These are phyloP conservation scores for Baccha elongata DNA, from an alignment of 2,888 invertebrate genomes.

Conservation along the genomic window DNA sequence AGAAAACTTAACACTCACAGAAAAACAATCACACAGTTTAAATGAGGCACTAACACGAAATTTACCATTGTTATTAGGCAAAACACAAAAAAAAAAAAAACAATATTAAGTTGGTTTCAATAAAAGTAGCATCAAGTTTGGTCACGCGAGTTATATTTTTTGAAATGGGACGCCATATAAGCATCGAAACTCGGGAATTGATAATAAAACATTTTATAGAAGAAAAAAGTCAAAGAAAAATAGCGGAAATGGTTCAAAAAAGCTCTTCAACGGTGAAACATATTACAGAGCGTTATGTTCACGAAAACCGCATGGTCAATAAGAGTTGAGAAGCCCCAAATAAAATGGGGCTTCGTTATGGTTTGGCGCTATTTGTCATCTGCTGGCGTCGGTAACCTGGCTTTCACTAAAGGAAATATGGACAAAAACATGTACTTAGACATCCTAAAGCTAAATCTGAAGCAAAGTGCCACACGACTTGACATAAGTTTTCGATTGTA, in stretches of 20 bases:
- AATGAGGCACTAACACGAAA: neutral
- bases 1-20: too few relatives aligned
- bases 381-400: too few relatives aligned
- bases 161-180: neutral
- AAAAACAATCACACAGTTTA: neutral
- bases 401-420: neutral
- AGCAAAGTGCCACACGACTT: neutral
- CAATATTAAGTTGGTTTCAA: neutral
- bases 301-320: neutral
- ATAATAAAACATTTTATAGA: neutral
- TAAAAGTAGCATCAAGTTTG: neutral
- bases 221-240: neutral
- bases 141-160: neutral
- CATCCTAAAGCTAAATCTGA: neutral
- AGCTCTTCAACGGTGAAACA: neutral
- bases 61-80: neutral
- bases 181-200: neutral
- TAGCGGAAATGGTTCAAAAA: neutral
- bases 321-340: neutral
- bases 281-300: neutral
- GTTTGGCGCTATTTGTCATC: neutral
- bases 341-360: constrained; percentile 8
- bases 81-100: neutral
- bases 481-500: neutral
- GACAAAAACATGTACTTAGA: neutral